A percentile compares a stretch with the other conserved stretches of the same genome.
Conservation (phyloP, 2,888 invertebrate genomes). For the Melanostoma scalare region DNA sequence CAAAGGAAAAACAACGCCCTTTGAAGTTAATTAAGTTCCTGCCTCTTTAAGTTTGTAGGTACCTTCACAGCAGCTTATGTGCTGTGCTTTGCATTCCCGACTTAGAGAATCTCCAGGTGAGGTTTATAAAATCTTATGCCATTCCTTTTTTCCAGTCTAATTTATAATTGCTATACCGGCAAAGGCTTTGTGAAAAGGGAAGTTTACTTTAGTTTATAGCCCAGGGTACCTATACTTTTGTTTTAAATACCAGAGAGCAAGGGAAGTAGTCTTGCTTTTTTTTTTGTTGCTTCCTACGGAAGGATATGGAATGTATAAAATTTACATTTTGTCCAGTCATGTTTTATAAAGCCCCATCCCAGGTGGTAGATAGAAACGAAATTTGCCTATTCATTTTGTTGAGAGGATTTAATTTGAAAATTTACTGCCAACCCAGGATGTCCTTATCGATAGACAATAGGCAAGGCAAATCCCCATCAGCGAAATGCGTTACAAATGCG, state of each 20-base stretch:
- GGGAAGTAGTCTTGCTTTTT: background rate
- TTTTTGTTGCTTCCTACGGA: no score
- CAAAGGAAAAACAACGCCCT: slow-evolving; percentile 29
- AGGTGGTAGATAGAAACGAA: slow-evolving; percentile 12
- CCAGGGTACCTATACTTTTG: background rate
- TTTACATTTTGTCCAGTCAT: slow-evolving; percentile 26
- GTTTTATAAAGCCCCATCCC: background rate
- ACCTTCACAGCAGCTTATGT: background rate
- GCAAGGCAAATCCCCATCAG: slow-evolving; percentile 60
- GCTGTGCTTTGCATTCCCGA: background rate
- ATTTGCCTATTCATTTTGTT: no score
- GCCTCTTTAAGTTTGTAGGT: slow-evolving; percentile 17
- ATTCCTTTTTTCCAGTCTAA: slow-evolving; percentile 9
- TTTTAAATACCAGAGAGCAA: slow-evolving; percentile 14
- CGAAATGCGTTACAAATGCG: slow-evolving; percentile 69
- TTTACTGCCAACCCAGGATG: slow-evolving; percentile 53
- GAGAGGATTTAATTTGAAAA: slow-evolving; percentile 59
- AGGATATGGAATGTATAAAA: background rate
- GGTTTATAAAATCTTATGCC: slow-evolving; percentile 1
- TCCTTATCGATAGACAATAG: slow-evolving; percentile 67
- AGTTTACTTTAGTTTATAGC: slow-evolving; percentile 14
- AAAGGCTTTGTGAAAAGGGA: slow-evolving; percentile 7
- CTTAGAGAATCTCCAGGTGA: slow-evolving; percentile 32
- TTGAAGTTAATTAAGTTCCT: slow-evolving; percentile 67
- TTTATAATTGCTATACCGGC: slow-evolving; percentile 36